Evolutionary conservation across 2,888 invertebrate genomes (phyloP).

Genomic region (Eucera pruinosa): DNA sequence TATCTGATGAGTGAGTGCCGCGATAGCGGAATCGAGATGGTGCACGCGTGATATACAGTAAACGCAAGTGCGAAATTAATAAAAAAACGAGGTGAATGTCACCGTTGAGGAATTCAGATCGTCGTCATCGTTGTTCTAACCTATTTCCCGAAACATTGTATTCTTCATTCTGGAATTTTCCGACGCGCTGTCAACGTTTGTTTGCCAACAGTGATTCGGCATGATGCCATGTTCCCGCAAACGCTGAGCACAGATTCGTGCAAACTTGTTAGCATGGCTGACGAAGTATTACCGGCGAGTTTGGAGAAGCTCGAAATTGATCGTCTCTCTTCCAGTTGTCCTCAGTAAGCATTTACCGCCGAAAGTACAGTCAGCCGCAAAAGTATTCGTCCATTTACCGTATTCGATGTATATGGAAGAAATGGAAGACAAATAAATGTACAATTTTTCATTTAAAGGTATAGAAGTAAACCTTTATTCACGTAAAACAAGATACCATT

Average conservation of each 20-base stretch:
- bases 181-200: slow-evolving; percentile 50
- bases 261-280: slow-evolving; percentile 75
- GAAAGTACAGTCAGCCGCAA: no score
- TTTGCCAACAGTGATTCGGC: slow-evolving; percentile 69
- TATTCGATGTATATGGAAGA: no score
- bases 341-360: slow-evolving; percentile 70
- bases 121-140: slow-evolving; percentile 71
- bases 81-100: slow-evolving; percentile 45
- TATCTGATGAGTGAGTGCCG: slow-evolving; percentile 22
- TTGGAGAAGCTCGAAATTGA: slow-evolving; percentile 81
- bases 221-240: slow-evolving; percentile 68
- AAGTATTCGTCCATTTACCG: no score
- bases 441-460: no score
- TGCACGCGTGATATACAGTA: slow-evolving; percentile 19
- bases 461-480: no score
- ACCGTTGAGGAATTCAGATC: slow-evolving; percentile 45
- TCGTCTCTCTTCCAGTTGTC: slow-evolving; percentile 70
- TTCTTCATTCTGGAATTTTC: slow-evolving; percentile 69
- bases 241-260: slow-evolving; percentile 49
- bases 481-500: no score
- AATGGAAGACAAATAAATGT: no score
- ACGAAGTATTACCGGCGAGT: slow-evolving; percentile 80
- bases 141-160: slow-evolving; percentile 57
- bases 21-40: slow-evolving; percentile 6
- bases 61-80: background rate